These are phyloP conservation scores for Eupithecia vulgata DNA, from an alignment of 2,888 invertebrate genomes.

Conservation along the genomic window DNA sequence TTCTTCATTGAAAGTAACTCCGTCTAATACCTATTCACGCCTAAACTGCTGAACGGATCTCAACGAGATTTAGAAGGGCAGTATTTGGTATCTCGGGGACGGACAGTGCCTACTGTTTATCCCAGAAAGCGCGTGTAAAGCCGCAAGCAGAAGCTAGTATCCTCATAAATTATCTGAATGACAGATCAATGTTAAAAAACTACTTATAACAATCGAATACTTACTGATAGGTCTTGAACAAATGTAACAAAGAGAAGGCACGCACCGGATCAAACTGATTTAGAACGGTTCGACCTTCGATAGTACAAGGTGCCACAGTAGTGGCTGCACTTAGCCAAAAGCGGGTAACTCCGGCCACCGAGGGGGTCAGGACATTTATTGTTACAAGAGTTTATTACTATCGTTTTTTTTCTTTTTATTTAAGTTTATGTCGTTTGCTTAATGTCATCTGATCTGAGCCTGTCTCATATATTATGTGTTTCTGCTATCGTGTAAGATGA, in stretches of 20 bases:
- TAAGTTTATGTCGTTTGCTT: neutral
- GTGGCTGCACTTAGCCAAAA: neutral
- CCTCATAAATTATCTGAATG: neutral
- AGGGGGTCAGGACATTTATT: neutral
- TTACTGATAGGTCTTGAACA: neutral
- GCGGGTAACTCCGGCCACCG: neutral
- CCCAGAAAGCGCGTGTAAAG: too few relatives aligned
- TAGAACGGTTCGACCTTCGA: neutral
- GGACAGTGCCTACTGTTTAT: too few relatives aligned
- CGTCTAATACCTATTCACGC: too few relatives aligned
- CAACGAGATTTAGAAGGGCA: too few relatives aligned
- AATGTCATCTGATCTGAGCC: too few relatives aligned
- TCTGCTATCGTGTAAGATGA: neutral
- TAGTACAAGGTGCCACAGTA: neutral
- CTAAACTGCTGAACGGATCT: too few relatives aligned
- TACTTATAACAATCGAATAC: neutral
- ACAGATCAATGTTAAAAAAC: neutral
- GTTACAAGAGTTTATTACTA: neutral
- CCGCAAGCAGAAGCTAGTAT: too few relatives aligned
- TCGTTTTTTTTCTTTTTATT: neutral
- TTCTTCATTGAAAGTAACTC: too few relatives aligned
- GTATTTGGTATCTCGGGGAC: too few relatives aligned
- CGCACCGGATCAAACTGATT: neutral
- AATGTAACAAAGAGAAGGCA: neutral
- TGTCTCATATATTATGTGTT: too few relatives aligned